Percentiles rank a stretch among this genome's conserved stretches.
Conservation (phyloP, 1,140 invertebrate genomes). For the Cryptotermes secundus region DNA sequence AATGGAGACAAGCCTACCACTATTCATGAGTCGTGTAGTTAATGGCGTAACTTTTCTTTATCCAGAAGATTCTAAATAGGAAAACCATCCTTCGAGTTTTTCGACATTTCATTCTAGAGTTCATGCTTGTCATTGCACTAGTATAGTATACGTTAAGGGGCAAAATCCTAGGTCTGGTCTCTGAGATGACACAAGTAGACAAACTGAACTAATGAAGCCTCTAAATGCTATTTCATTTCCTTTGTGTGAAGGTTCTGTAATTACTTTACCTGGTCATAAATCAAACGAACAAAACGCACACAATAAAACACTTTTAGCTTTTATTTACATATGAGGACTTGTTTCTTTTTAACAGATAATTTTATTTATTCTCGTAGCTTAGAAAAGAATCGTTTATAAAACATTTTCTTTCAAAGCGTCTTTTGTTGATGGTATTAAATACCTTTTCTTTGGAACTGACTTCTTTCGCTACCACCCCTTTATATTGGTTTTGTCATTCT, state of each 20-base stretch:
- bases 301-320: neutral
- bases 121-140: no score
- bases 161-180: no score
- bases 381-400: neutral
- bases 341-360: neutral
- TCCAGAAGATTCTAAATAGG: no score
- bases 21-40: no score
- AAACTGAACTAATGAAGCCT: neutral
- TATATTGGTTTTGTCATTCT: neutral
- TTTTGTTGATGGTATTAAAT: slow-evolving; percentile 9
- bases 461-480: neutral
- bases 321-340: neutral
- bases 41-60: no score
- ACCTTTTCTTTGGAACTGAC: neutral
- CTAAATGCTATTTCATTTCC: neutral
- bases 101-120: no score
- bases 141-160: no score
- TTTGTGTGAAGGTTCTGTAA: neutral
- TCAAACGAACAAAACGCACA: neutral
- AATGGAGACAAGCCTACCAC: no score
- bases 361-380: neutral
- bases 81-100: no score
- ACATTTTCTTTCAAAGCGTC: neutral
- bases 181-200: neutral
- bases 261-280: neutral